phyloP scores from a whole-genome alignment of 2,888 invertebrate species.

The Macrosoma leucophasiata region DNA sequence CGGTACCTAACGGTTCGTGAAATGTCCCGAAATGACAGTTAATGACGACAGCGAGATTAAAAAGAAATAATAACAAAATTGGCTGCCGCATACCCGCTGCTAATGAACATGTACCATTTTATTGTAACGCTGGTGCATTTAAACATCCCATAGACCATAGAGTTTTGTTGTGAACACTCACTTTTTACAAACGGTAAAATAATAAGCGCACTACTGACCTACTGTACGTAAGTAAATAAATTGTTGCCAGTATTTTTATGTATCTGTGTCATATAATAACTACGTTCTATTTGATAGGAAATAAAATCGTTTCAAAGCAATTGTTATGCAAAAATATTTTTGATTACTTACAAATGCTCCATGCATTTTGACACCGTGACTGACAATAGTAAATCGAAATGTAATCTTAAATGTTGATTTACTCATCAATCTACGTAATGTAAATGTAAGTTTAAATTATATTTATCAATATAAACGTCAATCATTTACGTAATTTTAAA shows the following conservation, averaged over 20 bases:
- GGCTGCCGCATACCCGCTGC: conserved; percentile 39
- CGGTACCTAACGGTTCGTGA: conserved; percentile 54
- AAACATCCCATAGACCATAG: conserved; percentile 28
- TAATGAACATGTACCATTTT: conserved; percentile 41
- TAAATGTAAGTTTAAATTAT: too few species aligned
- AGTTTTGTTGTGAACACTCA: conserved; percentile 29
- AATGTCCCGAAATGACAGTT: conserved; percentile 55
- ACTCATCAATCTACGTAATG: too few species aligned
- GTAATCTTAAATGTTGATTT: too few species aligned
- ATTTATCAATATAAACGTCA: too few species aligned
- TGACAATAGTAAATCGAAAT: too few species aligned
- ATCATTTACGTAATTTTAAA: conserved; percentile 12
- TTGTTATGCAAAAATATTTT: too few species aligned
- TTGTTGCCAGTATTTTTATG: conserved; percentile 42
- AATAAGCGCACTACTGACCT: conserved; percentile 41
- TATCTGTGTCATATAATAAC: conserved; percentile 40
- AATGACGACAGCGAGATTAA: conserved; percentile 50
- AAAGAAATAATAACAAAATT: conserved; percentile 49
- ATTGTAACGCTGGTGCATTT: conserved; percentile 46
- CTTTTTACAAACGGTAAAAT: conserved; percentile 38
- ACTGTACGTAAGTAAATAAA: conserved; percentile 35
- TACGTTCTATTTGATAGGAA: conserved; percentile 15
- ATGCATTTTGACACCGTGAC: too few species aligned
- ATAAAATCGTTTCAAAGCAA: too few species aligned
- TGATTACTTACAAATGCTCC: too few species aligned